These are phyloP conservation scores for Pelmatolapia mariae DNA, from an alignment of 2,113 vertebrate species.

Conservation along the genomic window DNA sequence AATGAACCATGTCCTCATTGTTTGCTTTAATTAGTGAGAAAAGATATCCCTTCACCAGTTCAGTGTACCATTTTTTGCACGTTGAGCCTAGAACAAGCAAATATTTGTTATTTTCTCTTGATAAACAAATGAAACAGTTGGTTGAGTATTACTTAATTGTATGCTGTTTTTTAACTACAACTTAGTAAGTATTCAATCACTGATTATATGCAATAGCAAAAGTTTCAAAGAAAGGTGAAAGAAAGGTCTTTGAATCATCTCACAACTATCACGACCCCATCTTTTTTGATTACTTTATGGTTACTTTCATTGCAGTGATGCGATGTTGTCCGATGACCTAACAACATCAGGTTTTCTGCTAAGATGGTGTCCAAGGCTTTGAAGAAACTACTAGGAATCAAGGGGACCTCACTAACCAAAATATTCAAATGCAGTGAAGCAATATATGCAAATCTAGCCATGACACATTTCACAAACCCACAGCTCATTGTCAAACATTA, in stretches of 20 bases:
- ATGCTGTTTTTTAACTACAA: not conserved
- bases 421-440: slow-evolving; percentile 33
- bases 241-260: not conserved
- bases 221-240: not conserved
- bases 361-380: not conserved
- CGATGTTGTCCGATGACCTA: not conserved
- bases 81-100: not conserved
- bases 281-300: not conserved
- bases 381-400: not conserved
- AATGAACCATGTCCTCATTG: not conserved
- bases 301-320: not conserved
- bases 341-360: not conserved
- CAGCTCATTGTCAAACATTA: slow-evolving; percentile 53
- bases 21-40: not conserved
- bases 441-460: slow-evolving; percentile 35
- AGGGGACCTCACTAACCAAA: not conserved
- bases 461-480: slow-evolving; percentile 34
- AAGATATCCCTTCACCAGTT: not conserved
- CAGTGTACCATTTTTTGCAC: not conserved
- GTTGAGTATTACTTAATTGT: not conserved
- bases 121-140: not conserved
- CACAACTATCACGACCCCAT: not conserved
- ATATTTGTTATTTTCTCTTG: not conserved
- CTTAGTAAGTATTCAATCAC: not conserved
- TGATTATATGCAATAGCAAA: not conserved